Base-by-base conservation (phyloP, 2,113 vertebrate genomes). In the Empidonax alnorum region DNA sequence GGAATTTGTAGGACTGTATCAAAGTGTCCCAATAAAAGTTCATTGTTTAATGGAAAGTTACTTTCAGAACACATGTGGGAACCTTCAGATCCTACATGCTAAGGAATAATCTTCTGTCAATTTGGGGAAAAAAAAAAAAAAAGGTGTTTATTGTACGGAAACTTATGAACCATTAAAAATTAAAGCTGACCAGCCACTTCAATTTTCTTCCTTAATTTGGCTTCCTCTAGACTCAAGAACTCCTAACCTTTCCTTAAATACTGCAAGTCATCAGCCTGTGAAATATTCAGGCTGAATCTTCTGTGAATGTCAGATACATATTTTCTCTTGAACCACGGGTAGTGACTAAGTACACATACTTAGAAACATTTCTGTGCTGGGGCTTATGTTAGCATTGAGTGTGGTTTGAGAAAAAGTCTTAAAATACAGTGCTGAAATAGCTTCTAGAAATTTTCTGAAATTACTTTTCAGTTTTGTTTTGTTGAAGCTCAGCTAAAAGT, bases 211-310 rank as follows among this genome's bases (percentile, higher is more conserved):
- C n/a, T 69, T 81, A 59, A 81, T 87, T 77, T 80, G 42, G 17
- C 47, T 86, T 78, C 65, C 37, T 77, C 28, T 75, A 84, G 83
- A 50, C 23, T 61, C 30, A 72, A 68, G 75, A 75, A 74, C 6
- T 5, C 25, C 37, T 75, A 89, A 56, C 10, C 14, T 89, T 92
- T 92, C 68, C 49, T 78, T 71, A 61, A 92, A 81, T 49, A 39
- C 10, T 78, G n/a, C 39, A 86, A 33, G 35, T 95, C 78, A 71
- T 47, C 33, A 80, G 55, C 59, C 55, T 93, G 61, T 68, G 52
- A 92, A 94, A 77, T 65, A 81, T 49, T 82, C 75, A 92, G 79
- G 56, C 37, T 76, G 69, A 89, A 82, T 94, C 95, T 90, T 92
- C 80, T 71, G 50, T 75, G 65, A 56, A 88, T 77, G 21, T 56